Conservation (phyloP, 2,888 invertebrate genomes). For the Pseudanteris insignis region DNA sequence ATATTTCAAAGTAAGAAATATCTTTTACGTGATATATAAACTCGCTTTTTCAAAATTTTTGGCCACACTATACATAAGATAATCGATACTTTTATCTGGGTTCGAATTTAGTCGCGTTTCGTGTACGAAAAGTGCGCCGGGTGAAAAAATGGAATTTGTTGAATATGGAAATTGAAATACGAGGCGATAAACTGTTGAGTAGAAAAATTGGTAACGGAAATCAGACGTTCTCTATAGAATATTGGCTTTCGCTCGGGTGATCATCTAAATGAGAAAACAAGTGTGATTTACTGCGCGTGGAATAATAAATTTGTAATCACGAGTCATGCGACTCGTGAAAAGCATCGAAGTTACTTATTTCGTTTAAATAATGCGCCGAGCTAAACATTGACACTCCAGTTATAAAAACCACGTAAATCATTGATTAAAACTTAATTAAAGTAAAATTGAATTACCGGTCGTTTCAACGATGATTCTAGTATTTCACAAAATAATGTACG, state of each 20-base stretch:
- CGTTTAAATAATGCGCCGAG: not conserved
- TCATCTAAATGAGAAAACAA: conserved; percentile 13
- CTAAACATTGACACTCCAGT: not conserved
- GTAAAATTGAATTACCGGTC: too few relatives aligned
- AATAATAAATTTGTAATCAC: conserved; percentile 9
- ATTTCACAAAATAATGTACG: too few relatives aligned
- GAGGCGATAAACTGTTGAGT: conserved; percentile 20
- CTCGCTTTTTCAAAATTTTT: too few relatives aligned
- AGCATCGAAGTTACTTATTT: not conserved
- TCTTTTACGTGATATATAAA: too few relatives aligned
- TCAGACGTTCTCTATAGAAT: conserved; percentile 17
- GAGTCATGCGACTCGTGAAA: too few relatives aligned
- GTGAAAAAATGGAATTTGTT: conserved; percentile 12
- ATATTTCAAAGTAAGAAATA: too few relatives aligned
- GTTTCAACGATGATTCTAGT: too few relatives aligned
- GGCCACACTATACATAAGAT: too few relatives aligned
- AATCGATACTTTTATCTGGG: conserved; percentile 29
- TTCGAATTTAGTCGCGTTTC: conserved; percentile 15
- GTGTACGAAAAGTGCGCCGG: conserved; percentile 1
- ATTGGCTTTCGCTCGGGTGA: conserved; percentile 4
- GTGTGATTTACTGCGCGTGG: conserved; percentile 3
- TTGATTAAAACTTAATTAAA: too few relatives aligned
- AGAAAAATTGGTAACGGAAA: conserved; percentile 29
- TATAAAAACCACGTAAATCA: not conserved
- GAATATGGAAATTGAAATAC: conserved; percentile 33